Evolutionary conservation across 2,113 vertebrate species (phyloP), one percentile per base, ranked within the genome.

Genomic region (Salvator merianae): DNA sequence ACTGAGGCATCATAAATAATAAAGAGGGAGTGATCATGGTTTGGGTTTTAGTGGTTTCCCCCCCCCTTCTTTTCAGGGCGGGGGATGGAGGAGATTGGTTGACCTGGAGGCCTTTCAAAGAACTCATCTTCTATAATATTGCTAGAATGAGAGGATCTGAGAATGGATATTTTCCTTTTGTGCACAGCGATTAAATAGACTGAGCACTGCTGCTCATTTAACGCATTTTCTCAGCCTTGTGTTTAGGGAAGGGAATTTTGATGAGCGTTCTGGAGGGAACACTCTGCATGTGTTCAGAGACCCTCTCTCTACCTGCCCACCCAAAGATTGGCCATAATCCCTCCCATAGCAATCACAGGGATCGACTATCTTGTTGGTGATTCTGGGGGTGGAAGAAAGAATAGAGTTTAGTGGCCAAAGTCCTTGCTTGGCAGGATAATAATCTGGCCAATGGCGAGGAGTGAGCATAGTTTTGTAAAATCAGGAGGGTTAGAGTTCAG

Each of bases 1-100:
- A 94, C 81, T 81, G 93, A 95, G 95, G 93, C 92, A 89, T 95
- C 94, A 95, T 96, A 94, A 95, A 96, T 96, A 95, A 96, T 94
- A 84, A 88, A 96, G 77, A 20, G 85, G 87, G 85, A 91, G 85
- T 86, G 65, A 80, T 92, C 87, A 91, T 91, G 0, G 3, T 86
- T 90, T 87, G 82, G 81, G 83, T 91, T 92, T 82, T 85, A 5
- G 30, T 77, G 65, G 18, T 24, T 40, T 74, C 76, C 81, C 77
- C 38, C 76, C 76, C 47, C 65, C 70, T 50, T 77, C 72, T 50
- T 66, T 71, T 88, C 87, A 68, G 84, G 70, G 50, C 0, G 59
- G 83, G 85, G 85, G 89, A 14, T 84, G 87, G 83, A 16, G 87
- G 83, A 16, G 74, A 77, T 68, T 72, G 87, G 53, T 84, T 66